Evolutionary conservation across 2,888 invertebrate species (phyloP).

Genomic region (Nephrotoma flavescens): DNA sequence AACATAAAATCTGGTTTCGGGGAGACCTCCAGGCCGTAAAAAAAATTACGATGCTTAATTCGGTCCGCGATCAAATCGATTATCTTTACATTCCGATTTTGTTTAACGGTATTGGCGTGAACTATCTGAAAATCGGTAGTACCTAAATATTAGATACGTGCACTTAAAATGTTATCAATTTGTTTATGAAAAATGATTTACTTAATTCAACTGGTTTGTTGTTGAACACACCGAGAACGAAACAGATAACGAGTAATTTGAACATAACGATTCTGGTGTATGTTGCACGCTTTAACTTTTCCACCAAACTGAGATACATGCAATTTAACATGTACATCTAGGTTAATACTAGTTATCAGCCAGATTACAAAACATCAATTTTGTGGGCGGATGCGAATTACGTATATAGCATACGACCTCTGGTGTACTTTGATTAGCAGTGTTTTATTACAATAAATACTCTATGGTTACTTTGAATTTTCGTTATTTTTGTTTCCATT

Average conservation of each 20-base stretch:
- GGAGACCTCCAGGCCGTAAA: not conserved
- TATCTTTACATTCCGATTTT: not conserved
- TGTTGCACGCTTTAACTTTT: not conserved
- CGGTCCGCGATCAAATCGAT: not conserved
- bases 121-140: not conserved
- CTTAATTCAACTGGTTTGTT: not conserved
- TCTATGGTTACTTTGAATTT: too few species aligned
- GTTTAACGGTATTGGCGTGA: not conserved
- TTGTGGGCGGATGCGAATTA: too few species aligned
- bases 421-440: too few species aligned
- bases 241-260: not conserved
- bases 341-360: too few species aligned
- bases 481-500: too few species aligned
- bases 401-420: too few species aligned
- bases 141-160: too few species aligned
- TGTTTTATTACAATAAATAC: too few species aligned
- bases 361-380: too few species aligned
- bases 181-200: not conserved
- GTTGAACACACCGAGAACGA: not conserved
- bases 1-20: not conserved
- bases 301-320: not conserved
- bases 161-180: not conserved
- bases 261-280: not conserved
- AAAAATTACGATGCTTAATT: not conserved
- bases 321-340: too few species aligned